Conservation (phyloP, 2,113 vertebrate species). For the Silurus meridionalis region DNA sequence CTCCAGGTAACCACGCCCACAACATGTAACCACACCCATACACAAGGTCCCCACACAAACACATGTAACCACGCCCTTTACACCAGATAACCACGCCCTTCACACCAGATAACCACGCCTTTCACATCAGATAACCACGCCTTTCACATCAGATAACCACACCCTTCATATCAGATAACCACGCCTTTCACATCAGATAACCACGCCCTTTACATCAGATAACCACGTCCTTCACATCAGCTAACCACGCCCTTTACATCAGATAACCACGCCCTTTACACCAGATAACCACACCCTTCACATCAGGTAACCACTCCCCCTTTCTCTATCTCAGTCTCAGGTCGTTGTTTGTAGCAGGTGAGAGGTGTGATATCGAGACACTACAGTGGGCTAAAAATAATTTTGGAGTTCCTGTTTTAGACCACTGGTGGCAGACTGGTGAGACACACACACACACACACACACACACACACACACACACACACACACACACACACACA, state of each 20-base stretch:
- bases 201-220: background rate
- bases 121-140: too few species aligned
- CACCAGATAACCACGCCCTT: background rate
- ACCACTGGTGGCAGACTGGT: slow-evolving; percentile 99
- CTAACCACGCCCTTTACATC: background rate
- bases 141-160: background rate
- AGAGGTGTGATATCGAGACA: slow-evolving; percentile 90
- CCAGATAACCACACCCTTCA: background rate
- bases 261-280: background rate
- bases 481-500: background rate
- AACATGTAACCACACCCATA: background rate
- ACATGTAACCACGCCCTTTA: background rate
- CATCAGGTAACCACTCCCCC: background rate
- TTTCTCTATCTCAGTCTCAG: slow-evolving; percentile 74
- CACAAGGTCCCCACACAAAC: too few species aligned
- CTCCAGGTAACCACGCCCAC: slow-evolving; percentile 76
- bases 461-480: slow-evolving; percentile 24
- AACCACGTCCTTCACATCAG: background rate
- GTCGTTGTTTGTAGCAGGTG: slow-evolving; percentile 88
- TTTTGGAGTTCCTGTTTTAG: slow-evolving; percentile 92
- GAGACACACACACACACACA: slow-evolving; percentile 49
- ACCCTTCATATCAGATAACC: background rate
- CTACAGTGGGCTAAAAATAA: slow-evolving; percentile 87
- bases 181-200: background rate
- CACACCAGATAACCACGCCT: background rate